phyloP scores from a whole-genome alignment of 2,113 vertebrate genomes.

The Proteles cristata region DNA sequence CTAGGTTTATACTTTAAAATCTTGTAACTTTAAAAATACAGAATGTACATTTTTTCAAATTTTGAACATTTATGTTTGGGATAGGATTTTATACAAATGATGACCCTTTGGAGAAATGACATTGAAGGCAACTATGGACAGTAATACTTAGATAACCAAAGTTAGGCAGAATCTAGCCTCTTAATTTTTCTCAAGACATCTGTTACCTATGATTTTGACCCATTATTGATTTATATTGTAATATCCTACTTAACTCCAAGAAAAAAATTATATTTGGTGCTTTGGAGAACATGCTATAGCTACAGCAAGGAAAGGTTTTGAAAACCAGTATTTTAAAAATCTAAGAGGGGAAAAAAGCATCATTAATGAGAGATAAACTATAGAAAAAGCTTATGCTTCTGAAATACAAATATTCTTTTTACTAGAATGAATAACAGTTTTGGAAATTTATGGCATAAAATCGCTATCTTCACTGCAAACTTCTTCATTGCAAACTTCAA shows the following conservation, averaged over 20 bases:
- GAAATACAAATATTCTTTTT: constrained; percentile 39
- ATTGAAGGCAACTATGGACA: not conserved
- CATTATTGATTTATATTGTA: not conserved
- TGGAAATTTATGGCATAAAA: constrained; percentile 57
- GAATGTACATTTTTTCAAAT: constrained; percentile 53
- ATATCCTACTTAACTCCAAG: constrained; percentile 24
- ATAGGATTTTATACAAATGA: constrained; percentile 30
- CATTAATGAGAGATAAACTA: constrained; percentile 34
- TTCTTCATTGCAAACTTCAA: not conserved
- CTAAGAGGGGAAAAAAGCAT: constrained; percentile 9
- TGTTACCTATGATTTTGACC: not conserved
- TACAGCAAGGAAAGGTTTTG: not conserved
- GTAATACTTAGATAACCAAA: constrained; percentile 6
- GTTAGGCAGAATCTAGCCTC: not conserved
- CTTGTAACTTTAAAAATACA: constrained; percentile 42
- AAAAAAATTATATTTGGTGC: constrained; percentile 33
- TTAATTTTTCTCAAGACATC: constrained; percentile 31
- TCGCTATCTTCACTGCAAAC: constrained; percentile 17
- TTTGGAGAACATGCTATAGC: not conserved
- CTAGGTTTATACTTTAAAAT: constrained; percentile 50
- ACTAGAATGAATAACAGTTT: constrained; percentile 42
- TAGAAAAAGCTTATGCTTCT: constrained; percentile 1
- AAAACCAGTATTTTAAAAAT: constrained; percentile 56
- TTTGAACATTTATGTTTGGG: not conserved
- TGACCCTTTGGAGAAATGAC: not conserved